Evolutionary conservation across 1,140 invertebrate genomes (phyloP), one percentile per base, ranked within the genome.

Genomic region (Ostrea edulis): DNA sequence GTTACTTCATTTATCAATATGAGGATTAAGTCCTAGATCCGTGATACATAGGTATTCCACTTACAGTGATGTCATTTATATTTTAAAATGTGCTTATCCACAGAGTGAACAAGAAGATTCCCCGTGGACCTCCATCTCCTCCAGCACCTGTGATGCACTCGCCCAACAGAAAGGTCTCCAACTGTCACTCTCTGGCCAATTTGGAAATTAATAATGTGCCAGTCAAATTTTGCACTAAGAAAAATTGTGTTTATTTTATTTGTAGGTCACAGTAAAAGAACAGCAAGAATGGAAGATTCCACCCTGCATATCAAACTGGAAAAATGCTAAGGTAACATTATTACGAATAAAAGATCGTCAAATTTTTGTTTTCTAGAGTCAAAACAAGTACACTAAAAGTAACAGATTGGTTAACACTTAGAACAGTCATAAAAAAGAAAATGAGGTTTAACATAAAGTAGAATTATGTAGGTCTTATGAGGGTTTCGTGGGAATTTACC

Each of bases 211-310:
- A 62, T n/a, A 62, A 58, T 71, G 22, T 2, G 12, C 35, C 29
- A 4, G 1, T 14, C 22, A 71, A 12, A 12, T 17, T 29, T 0
- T 29, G 3, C 14, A 11, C 9, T 8, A 35, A 29, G 68, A 77
- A 77, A 25, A 77, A 11, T 25, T 4, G 25, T 35, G 68, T 52
- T 22, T 85, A 17, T 52, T 65, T 12, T 68, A n/a, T 71, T 65
- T 88, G 4, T 83, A 95, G 95, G 98, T 99, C 0, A 99, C 99
- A 8, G 98, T 99, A 0, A 99, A 99, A 95, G 99, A 99, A 94
- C 99, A 99, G 94, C 97, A 99, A 90, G 99, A 99, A 95, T 99
- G 99, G 99, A 99, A 99, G 95, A 99, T 99, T 92, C 99, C 99
- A 22, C 99, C 99, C 0, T 99, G 99, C 93, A 99, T 99, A 90